Base-by-base conservation (phyloP, 2,113 vertebrate species). In the Ptilorrhoa leucosticta region DNA sequence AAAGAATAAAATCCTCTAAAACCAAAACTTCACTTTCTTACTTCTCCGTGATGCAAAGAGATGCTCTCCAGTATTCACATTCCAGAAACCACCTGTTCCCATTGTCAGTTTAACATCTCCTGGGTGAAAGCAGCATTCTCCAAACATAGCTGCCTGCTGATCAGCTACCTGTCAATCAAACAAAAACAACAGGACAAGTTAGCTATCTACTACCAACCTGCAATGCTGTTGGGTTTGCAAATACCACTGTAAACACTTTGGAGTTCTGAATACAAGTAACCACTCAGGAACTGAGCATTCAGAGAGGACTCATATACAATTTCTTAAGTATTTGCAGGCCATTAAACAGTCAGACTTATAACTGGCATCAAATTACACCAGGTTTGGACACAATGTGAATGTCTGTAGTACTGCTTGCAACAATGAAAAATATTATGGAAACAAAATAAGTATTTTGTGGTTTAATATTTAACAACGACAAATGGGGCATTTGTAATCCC, bases 71-170 rank as follows among this genome's bases (percentile, higher is more conserved):
- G 99, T 99, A 96, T 99, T 99, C 89, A 99, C 99, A 81, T 99
- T 96, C 98, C 99, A 98, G 96, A 99, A 99, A 13, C 99, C 98
- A 45, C 99, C 99, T 2, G 99, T 99, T 93, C 99, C 99, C 99
- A 99, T 99, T 8, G 99, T 99, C 93, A 99, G 94, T 91, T 99
- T 99, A 79, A 99, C 98, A 48, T 99, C 99, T 60, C 99, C 99
- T 2, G 92, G 91, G 20, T 99, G 98, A 96, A 99, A 99, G 96
- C 99, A 99, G 97, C 99, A 99, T 80, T 99, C 98, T 69, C 99
- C 99, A 96, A 99, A 99, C 99, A 99, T 99, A 60, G 99, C 99
- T 20, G 99, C 98, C 97, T 99, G 99, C 95, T 99, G 99, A 96
- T 99, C 99, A 5, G 99, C 99, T 28, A 99, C 98, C 99, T 99